These are phyloP conservation scores for Saturnia pavonia DNA, from an alignment of 2,888 invertebrate species.

Conservation along the genomic window DNA sequence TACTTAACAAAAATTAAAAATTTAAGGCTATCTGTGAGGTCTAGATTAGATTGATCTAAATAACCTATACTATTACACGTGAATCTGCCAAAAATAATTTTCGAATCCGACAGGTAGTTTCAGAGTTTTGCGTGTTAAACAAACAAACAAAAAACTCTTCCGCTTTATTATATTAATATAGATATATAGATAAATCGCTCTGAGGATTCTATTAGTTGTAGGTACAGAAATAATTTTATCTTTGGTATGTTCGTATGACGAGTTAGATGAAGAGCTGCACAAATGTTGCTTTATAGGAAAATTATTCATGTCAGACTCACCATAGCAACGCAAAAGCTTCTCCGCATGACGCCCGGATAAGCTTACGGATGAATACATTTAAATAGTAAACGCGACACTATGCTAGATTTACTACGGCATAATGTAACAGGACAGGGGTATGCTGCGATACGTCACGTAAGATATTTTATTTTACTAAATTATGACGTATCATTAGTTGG, in stretches of 20 bases:
- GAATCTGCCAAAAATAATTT: too few relatives aligned
- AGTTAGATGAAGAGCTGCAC: slow-evolving; percentile 31
- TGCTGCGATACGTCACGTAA: slow-evolving; percentile 27
- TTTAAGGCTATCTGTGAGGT: too few relatives aligned
- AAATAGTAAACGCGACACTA: slow-evolving; percentile 79
- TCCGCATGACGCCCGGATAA: slow-evolving; percentile 76
- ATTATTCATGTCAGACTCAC: slow-evolving; percentile 68
- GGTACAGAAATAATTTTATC: not conserved
- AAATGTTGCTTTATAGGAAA: slow-evolving; percentile 63
- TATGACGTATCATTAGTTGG: not conserved
- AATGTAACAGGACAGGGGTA: slow-evolving; percentile 71
- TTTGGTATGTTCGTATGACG: slow-evolving; percentile 32
- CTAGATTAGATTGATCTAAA: too few relatives aligned
- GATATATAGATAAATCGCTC: not conserved
- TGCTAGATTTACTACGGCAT: slow-evolving; percentile 73
- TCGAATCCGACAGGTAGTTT: too few relatives aligned
- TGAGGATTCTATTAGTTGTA: not conserved
- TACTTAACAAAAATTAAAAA: too few relatives aligned
- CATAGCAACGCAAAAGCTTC: slow-evolving; percentile 65
- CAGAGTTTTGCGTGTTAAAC: too few relatives aligned
- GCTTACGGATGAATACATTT: slow-evolving; percentile 79
- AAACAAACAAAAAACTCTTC: too few relatives aligned
- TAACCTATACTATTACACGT: too few relatives aligned
- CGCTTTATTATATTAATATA: too few relatives aligned
- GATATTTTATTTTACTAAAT: slow-evolving; percentile 3